Evolutionary conservation across 2,113 vertebrate genomes (phyloP), one percentile per base, ranked within the genome.

Genomic region (Petroica traversi): DNA sequence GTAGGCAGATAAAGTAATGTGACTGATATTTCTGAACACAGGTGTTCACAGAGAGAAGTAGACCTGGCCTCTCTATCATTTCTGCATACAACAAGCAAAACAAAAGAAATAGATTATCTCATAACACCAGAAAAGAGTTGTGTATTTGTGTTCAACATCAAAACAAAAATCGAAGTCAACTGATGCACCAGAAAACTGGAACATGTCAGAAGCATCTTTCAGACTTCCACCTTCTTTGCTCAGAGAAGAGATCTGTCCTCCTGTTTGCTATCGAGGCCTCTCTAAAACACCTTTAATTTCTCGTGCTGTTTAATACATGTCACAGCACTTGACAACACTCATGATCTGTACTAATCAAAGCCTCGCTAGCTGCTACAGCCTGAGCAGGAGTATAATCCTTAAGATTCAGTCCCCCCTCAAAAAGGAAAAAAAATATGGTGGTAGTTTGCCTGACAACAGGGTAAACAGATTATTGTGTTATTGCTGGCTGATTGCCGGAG

Each of bases 391-490:
- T 55, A 69, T 86, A 87, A 95, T 93, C 93, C 88, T 97, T 67
- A 94, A 96, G 87, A 98, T 76, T 93, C 88, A 81, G 71, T 85
- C 73, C 75, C 80, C 67, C 79, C 66, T 75, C 85, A 58, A 71
- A 95, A 69, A 17, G 9, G 43, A 40, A 13, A 55, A 62, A 91
- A 68, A 76, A 79, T 93, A 81, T 87, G 91, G 97, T 10, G 19
- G 97, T 94, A 97, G 97, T 97, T 98, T 97, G 96, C 97, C 97
- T 98, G 97, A 98, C 97, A 98, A 98, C 95, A 96, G 97, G 90
- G 98, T 98, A 98, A 98, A 98, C 98, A 98, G 97, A 98, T 98
- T 97, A 97, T 98, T 98, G 97, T 98, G 97, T 98, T 98, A 98
- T 98, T 98, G 98, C 97, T 92, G 97, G 97, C 97, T 98, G 98